A percentile compares a stretch with the other conserved stretches of the same genome.
These are phyloP conservation scores for Apostichopus leukothele DNA, from an alignment of 53 echinoderm and acorn worm species.

Conservation along the genomic window DNA sequence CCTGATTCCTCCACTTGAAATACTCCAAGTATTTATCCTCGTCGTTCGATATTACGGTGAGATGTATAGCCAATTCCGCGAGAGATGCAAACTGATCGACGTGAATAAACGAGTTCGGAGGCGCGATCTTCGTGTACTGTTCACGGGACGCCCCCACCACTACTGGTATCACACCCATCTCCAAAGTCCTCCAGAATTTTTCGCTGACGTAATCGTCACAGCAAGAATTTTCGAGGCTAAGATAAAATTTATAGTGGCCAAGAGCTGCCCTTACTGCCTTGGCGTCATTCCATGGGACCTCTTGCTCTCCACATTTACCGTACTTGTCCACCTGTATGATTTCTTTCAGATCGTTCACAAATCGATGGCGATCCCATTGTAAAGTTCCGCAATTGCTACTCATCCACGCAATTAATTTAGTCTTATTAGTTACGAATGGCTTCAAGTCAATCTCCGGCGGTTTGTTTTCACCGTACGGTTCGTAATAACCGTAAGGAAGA, in stretches of 20 bases:
- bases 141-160: constrained; percentile 32
- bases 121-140: constrained; percentile 7
- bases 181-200: constrained; percentile 33
- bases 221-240: constrained; percentile 36
- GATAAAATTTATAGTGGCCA: constrained; percentile 33
- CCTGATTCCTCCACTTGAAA: constrained; percentile 30
- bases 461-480: background rate
- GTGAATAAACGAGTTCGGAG: constrained; percentile 34
- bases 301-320: constrained; percentile 25
- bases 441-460: constrained; percentile 24
- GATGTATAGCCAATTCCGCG: background rate
- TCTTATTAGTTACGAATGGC: background rate
- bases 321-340: background rate
- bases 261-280: background rate
- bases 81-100: constrained; percentile 33
- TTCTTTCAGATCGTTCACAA: constrained; percentile 1
- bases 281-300: constrained; percentile 27
- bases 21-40: constrained; percentile 27
- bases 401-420: constrained; percentile 17
- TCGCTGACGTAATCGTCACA: constrained; percentile 40
- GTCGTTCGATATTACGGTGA: background rate
- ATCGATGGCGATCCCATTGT: constrained; percentile 17
- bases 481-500: constrained; percentile 23
- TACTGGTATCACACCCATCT: constrained; percentile 12
- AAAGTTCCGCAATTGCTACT: constrained; percentile 19